Evolutionary conservation across 1,140 invertebrate genomes (phyloP).

Genomic region (Adelges cooleyi): DNA sequence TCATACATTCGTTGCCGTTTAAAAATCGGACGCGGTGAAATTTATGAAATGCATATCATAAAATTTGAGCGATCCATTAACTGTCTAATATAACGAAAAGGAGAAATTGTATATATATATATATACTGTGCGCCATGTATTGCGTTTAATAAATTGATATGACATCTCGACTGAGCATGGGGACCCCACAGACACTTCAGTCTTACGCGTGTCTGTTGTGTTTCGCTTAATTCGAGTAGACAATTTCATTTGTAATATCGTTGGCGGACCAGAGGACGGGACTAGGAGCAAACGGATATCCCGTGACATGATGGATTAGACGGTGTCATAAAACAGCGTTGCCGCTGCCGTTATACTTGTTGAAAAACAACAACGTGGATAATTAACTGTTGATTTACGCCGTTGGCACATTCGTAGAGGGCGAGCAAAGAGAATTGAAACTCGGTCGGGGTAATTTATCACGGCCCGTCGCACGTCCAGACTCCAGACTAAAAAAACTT

Average conservation of each 20-base stretch:
- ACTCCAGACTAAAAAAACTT: too few species aligned
- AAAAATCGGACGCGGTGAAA: too few species aligned
- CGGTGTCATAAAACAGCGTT: constrained; percentile 2
- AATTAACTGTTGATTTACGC: constrained; percentile 26
- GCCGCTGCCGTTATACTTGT: constrained; percentile 3
- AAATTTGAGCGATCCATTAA: too few species aligned
- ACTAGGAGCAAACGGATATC: constrained; percentile 17
- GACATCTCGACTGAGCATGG: too few species aligned
- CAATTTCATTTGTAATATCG: constrained; percentile 21
- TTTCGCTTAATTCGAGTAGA: constrained; percentile 2
- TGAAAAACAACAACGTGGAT: constrained; percentile 18
- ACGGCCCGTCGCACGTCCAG: constrained; percentile 8
- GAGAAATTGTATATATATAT: too few species aligned
- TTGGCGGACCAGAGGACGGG: background rate
- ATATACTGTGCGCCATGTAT: too few species aligned
- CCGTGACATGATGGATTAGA: constrained; percentile 27
- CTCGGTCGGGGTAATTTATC: constrained; percentile 17
- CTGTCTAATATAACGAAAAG: too few species aligned
- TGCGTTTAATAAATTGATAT: too few species aligned
- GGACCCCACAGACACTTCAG: too few species aligned
- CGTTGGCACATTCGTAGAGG: constrained; percentile 1
- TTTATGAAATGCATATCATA: too few species aligned
- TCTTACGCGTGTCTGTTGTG: background rate
- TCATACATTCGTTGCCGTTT: too few species aligned
- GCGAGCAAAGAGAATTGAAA: constrained; percentile 10